Conservation (phyloP, 1,140 invertebrate genomes). For the Drosophila mayri region DNA sequence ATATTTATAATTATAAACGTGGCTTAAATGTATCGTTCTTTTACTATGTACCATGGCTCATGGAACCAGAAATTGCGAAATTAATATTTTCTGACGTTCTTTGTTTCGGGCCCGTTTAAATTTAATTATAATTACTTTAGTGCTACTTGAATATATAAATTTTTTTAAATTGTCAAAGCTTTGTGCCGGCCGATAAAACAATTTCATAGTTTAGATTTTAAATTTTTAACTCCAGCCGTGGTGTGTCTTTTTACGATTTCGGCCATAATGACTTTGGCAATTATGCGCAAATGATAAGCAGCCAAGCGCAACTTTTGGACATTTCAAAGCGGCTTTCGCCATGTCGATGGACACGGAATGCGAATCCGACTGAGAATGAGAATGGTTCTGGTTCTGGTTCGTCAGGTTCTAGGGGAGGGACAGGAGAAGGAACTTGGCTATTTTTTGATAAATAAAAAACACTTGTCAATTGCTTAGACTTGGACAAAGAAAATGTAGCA, state of each 20-base stretch:
- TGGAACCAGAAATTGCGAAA: slow-evolving; percentile 14
- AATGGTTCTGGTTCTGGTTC: slow-evolving; percentile 73
- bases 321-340: slow-evolving; percentile 44
- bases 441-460: slow-evolving; percentile 15
- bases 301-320: slow-evolving; percentile 72
- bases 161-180: slow-evolving; percentile 42
- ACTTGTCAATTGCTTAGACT: slow-evolving; percentile 37
- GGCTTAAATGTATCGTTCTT: neutral
- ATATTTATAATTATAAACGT: neutral
- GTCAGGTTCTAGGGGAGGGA: slow-evolving; percentile 24
- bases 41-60: neutral
- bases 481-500: neutral
- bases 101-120: slow-evolving; percentile 29
- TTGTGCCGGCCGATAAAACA: slow-evolving; percentile 33
- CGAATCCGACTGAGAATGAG: slow-evolving; percentile 29
- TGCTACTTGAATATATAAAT: slow-evolving; percentile 9
- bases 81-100: slow-evolving; percentile 19
- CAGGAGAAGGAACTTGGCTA: neutral
- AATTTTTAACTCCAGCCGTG: slow-evolving; percentile 37
- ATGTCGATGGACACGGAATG: slow-evolving; percentile 27
- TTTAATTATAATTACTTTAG: slow-evolving; percentile 30
- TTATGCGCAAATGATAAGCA: slow-evolving; percentile 78
- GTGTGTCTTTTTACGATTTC: slow-evolving; percentile 45
- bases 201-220: slow-evolving; percentile 51
- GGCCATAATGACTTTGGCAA: slow-evolving; percentile 69